phyloP scores from a whole-genome alignment of 2,797 vertebrate genomes.

The Merluccius polli region DNA sequence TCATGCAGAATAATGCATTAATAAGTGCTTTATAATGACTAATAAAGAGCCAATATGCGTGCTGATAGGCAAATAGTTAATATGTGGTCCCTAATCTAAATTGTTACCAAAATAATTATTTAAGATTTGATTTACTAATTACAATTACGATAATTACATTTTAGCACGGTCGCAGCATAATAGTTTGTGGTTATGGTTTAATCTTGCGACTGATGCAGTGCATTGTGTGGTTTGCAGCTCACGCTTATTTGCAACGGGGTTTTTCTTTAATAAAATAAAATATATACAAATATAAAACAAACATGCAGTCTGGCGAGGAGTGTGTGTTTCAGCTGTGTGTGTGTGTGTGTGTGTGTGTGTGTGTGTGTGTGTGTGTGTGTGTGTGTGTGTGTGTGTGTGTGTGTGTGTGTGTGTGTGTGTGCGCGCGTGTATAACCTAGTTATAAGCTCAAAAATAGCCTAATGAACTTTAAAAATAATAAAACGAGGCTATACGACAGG shows the following conservation, averaged over 20 bases:
- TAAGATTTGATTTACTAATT: no score
- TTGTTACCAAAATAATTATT: neutral
- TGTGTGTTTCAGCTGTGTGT: no score
- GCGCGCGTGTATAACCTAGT: neutral
- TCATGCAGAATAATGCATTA: no score
- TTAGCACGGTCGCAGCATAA: neutral
- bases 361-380: no score
- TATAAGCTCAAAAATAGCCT: neutral
- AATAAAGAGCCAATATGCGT: no score
- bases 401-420: no score
- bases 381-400: no score
- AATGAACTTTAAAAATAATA: neutral
- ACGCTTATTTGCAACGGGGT: neutral
- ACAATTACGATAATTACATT: neutral
- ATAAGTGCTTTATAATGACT: no score
- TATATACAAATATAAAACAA: neutral
- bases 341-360: no score
- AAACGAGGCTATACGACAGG: neutral
- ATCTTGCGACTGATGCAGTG: neutral
- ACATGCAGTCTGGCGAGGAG: no score
- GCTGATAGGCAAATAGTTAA: no score
- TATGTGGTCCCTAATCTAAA: no score
- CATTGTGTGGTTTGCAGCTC: neutral
- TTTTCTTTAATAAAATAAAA: neutral
- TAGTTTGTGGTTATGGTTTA: neutral